A percentile compares a stretch with the other conserved stretches of the same genome.
phyloP scores from a whole-genome alignment of 2,797 vertebrate species.

The Acanthurus leucopareius region DNA sequence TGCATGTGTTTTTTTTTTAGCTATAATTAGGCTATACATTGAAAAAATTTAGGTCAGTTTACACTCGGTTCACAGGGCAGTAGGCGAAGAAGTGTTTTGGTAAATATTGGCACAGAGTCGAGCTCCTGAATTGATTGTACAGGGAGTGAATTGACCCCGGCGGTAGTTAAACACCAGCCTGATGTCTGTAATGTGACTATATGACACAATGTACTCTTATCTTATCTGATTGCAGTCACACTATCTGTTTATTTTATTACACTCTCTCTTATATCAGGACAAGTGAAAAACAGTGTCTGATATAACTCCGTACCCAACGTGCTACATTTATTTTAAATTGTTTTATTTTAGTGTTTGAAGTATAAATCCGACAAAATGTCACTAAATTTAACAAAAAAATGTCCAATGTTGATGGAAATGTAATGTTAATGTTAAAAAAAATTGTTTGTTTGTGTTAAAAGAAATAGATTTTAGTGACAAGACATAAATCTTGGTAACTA shows the following conservation, averaged over 20 bases:
- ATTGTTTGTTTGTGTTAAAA: neutral
- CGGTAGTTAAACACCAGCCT: slow-evolving; percentile 23
- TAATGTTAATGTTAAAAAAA: neutral
- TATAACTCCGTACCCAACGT: neutral
- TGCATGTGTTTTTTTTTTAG: neutral
- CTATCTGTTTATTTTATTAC: slow-evolving; percentile 20
- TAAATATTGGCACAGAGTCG: neutral
- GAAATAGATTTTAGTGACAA: no score
- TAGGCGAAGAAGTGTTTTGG: neutral
- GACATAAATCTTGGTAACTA: no score
- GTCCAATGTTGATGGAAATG: no score
- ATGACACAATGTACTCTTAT: slow-evolving; percentile 18
- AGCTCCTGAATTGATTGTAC: neutral
- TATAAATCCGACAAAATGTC: no score
- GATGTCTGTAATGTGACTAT: slow-evolving; percentile 9
- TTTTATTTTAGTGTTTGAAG: neutral
- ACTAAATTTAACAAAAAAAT: no score
- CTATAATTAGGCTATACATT: neutral
- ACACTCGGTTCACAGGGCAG: neutral
- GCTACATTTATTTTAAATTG: neutral
- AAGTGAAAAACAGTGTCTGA: no score
- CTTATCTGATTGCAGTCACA: slow-evolving; percentile 11
- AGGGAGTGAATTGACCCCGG: slow-evolving; percentile 2
- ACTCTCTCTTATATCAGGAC: neutral
- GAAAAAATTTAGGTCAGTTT: neutral